phyloP scores from a whole-genome alignment of 37 sponge, comb jelly and placozoan species.

The Aphrocallistes beatrix region DNA sequence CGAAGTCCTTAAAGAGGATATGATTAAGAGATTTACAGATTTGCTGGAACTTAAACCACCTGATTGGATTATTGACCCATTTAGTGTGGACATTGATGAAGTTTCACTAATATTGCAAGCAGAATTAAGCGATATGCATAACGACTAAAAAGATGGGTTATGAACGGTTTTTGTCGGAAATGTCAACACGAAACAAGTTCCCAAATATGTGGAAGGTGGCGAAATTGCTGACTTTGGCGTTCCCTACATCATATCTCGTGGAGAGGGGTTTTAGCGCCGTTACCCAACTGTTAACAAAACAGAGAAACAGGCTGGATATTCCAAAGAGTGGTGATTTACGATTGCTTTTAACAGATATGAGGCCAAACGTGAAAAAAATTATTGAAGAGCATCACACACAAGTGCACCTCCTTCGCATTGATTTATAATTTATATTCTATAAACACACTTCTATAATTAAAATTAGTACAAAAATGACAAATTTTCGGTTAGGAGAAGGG shows the following conservation, averaged over 20 bases:
- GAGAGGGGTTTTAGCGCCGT: slow-evolving; percentile 10
- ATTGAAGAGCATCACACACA: background rate
- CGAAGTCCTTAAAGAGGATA: background rate
- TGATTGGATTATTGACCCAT: background rate
- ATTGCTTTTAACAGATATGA: background rate
- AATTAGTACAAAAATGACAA: no score
- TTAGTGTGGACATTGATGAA: background rate
- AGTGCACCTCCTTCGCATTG: no score
- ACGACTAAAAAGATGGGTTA: background rate
- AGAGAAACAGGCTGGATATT: slow-evolving; percentile 7
- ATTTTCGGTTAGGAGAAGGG: no score
- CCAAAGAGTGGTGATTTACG: background rate
- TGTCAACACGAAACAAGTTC: background rate
- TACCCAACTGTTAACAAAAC: background rate
- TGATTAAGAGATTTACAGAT: background rate
- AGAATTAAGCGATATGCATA: background rate
- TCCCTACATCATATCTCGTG: background rate
- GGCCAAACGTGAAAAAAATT: background rate
- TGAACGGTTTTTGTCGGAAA: background rate
- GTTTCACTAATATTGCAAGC: background rate
- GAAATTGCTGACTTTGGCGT: background rate
- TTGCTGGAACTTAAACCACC: background rate
- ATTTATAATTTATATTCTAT: no score
- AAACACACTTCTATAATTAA: no score
- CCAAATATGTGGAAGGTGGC: background rate